phyloP scores from a whole-genome alignment of 2,113 vertebrate genomes.

The Halcyon senegalensis region DNA sequence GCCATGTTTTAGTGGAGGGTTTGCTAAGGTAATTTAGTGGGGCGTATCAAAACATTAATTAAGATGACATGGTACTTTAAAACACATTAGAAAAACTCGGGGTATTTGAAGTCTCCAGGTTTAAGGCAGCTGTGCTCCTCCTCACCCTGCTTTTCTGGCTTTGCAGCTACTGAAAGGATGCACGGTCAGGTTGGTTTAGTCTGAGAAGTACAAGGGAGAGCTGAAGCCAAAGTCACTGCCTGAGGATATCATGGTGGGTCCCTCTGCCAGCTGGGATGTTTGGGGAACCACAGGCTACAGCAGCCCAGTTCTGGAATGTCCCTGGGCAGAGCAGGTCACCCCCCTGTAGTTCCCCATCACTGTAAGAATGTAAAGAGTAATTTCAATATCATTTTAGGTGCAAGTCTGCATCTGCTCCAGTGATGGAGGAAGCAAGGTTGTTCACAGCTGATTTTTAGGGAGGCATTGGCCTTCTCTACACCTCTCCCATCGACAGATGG shows the following conservation, averaged over 20 bases:
- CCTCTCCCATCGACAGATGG: background rate
- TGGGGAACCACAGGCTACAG: accelerated
- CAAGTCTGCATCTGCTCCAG: background rate
- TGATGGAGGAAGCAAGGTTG: background rate
- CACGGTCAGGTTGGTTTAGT: accelerated
- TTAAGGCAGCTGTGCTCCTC: background rate
- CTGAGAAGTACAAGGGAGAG: background rate
- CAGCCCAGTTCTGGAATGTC: background rate
- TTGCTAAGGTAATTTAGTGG: slow-evolving; percentile 9
- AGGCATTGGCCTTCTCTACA: background rate
- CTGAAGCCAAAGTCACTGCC: background rate
- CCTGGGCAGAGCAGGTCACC: background rate
- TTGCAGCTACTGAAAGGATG: background rate
- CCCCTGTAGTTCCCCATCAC: accelerated
- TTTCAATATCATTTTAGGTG: background rate
- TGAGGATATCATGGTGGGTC: accelerated
- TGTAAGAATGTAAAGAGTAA: accelerated
- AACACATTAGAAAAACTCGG: background rate
- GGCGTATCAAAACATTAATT: background rate
- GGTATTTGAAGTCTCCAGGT: background rate
- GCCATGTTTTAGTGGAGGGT: background rate
- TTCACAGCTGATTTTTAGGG: accelerated
- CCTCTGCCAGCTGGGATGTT: background rate
- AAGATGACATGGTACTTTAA: background rate
- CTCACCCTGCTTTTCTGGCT: background rate